These are phyloP conservation scores for Amazonetta brasiliensis DNA, from an alignment of 2,797 vertebrate species.

Conservation along the genomic window DNA sequence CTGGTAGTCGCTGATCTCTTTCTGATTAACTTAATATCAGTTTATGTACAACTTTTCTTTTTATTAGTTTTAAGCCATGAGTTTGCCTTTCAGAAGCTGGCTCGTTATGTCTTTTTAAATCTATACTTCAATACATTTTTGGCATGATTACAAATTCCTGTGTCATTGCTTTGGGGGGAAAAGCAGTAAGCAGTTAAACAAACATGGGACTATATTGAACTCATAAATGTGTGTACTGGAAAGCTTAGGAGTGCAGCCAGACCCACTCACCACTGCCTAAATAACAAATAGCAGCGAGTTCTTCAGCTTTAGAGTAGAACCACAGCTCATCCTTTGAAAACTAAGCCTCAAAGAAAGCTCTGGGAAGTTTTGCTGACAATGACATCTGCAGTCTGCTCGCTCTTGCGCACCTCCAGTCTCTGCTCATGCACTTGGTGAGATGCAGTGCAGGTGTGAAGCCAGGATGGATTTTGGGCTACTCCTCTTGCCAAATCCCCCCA, in stretches of 20 bases:
- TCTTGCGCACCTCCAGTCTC: neutral
- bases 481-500: neutral
- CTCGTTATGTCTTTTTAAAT: neutral
- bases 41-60: neutral
- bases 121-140: neutral
- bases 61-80: neutral
- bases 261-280: neutral
- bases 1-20: neutral
- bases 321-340: neutral
- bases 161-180: neutral
- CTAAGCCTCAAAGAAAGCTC: neutral
- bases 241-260: neutral
- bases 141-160: neutral
- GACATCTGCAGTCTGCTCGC: rapidly evolving
- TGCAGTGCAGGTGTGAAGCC: neutral
- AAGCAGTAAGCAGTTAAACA: neutral
- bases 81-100: neutral
- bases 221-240: neutral
- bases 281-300: neutral
- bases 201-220: neutral
- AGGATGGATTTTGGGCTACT: neutral
- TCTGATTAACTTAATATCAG: neutral
- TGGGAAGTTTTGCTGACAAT: neutral
- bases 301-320: neutral
- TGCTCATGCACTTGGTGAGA: neutral